These are phyloP conservation scores for Caenorhabditis auriculariae DNA, from an alignment of 2,888 invertebrate genomes.

Conservation along the genomic window DNA sequence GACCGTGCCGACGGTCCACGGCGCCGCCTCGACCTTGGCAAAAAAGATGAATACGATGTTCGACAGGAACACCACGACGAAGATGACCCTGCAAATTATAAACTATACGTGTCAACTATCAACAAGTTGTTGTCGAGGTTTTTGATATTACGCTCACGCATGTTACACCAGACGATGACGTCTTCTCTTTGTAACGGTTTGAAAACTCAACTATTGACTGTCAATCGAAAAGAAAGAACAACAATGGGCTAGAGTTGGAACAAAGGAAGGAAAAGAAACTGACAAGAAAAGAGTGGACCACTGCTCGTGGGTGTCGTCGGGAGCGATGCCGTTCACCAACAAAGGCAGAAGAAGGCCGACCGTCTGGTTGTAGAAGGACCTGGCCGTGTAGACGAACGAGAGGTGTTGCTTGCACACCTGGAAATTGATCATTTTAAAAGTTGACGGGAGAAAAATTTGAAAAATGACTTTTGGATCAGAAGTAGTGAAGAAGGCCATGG, in stretches of 20 bases:
- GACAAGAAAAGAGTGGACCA: slow-evolving; percentile 31
- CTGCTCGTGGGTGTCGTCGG: slow-evolving; percentile 28
- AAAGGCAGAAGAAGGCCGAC: slow-evolving; percentile 29
- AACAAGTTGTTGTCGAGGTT: no score
- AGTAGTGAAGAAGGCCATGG: no score
- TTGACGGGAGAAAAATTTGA: neutral
- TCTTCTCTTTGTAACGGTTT: no score
- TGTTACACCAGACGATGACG: no score
- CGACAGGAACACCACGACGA: slow-evolving; percentile 26
- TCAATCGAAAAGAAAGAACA: no score
- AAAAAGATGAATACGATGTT: slow-evolving; percentile 35
- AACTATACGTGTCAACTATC: no score
- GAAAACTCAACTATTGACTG: no score
- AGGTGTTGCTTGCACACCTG: slow-evolving; percentile 23
- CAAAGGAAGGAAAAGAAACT: slow-evolving; percentile 2
- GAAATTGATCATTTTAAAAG: neutral
- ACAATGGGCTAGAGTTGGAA: no score
- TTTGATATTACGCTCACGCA: no score
- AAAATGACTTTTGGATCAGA: no score
- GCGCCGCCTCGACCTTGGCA: slow-evolving; percentile 22
- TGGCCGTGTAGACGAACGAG: slow-evolving; percentile 27
- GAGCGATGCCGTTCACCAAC: slow-evolving; percentile 24
- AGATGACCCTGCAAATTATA: slow-evolving; percentile 32
- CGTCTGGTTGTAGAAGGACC: slow-evolving; percentile 17
- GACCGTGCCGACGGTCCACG: slow-evolving; percentile 32